Evolutionary conservation across 2,113 vertebrate species (phyloP), one percentile per base, ranked within the genome.

Genomic region (Tragulus kanchil): DNA sequence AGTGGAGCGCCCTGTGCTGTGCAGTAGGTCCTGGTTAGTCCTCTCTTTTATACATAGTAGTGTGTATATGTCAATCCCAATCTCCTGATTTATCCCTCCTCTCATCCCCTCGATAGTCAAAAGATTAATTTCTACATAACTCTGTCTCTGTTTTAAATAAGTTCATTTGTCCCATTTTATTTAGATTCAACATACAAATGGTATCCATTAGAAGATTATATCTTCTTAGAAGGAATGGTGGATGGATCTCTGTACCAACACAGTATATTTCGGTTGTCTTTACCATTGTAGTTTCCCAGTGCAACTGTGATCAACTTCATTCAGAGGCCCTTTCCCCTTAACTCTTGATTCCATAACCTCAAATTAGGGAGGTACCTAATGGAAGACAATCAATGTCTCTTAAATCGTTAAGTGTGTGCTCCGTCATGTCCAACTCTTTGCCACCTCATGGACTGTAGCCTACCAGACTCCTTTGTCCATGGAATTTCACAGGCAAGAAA

Each of bases 241-340:
- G 2, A n/a, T 6, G 5, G 42, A 28, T 88, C 42, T 71, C 61
- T 45, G 4, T 79, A 45, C 17, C 92, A 52, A 89, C 3, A 21
- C 62, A 45, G 19, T 54, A 31, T 23, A 42, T 71, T 90, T 86
- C 23, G 45, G 8, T 86, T 84, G 5, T 85, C 9, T 88, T 62
- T 79, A 58, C 26, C 28, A 5, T 48, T 69, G 42, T 87, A 54
- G 1, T 54, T 95, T 97, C 96, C 19, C 52, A 75, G 5, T 17
- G 48, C 12, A 31, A 13, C 13, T 42, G 62, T 69, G 85, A 85
- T 62, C 54, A 81, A 54, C 16, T 85, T 64, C 61, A 82, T 12
- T 10, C 17, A 52, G 42, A 26, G 23, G 90, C 94, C 48, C 19
- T 87, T 93, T 96, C 5, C 54, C 25, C 91, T 97, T 56, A 71